Conservation (phyloP, 2,888 invertebrate genomes). For the Oscheius onirici region DNA sequence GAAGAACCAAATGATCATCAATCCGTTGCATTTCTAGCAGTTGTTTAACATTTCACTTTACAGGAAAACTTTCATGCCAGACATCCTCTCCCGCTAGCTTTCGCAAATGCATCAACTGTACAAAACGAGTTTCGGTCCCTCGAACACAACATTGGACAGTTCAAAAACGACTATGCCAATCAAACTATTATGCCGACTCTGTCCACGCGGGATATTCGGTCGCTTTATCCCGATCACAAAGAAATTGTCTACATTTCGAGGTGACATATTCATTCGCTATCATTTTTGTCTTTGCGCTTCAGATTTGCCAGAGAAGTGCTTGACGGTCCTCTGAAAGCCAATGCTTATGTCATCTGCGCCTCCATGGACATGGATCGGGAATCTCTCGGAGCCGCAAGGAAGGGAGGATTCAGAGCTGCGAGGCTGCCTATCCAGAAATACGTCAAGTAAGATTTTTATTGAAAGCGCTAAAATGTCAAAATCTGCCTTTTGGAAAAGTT, state of each 20-base stretch:
- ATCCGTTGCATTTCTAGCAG: too few relatives aligned
- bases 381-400: constrained; percentile 52
- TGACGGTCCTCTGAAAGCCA: constrained; percentile 61
- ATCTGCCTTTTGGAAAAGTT: too few relatives aligned
- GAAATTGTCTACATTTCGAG: constrained; percentile 51
- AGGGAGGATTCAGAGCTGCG: constrained; percentile 43
- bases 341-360: constrained; percentile 53
- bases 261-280: background rate
- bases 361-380: constrained; percentile 51
- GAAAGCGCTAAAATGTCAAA: too few relatives aligned
- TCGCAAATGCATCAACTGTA: constrained; percentile 41
- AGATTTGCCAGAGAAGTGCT: constrained; percentile 55
- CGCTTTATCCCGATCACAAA: background rate
- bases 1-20: too few relatives aligned
- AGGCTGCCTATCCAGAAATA: constrained; percentile 61
- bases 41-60: too few relatives aligned
- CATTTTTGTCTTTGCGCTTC: background rate
- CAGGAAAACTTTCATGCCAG: constrained; percentile 37
- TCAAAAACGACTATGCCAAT: constrained; percentile 26
- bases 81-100: constrained; percentile 41
- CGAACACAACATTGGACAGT: constrained; percentile 33
- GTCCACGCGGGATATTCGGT: constrained; percentile 12
- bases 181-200: constrained; percentile 38
- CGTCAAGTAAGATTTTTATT: constrained; percentile 45
- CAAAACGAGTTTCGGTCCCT: constrained; percentile 24